A percentile compares a stretch with the other conserved stretches of the same genome.
Evolutionary conservation across 35 echinoderm and acorn worm genomes (phyloP).

Genomic region (Anneissia japonica): DNA sequence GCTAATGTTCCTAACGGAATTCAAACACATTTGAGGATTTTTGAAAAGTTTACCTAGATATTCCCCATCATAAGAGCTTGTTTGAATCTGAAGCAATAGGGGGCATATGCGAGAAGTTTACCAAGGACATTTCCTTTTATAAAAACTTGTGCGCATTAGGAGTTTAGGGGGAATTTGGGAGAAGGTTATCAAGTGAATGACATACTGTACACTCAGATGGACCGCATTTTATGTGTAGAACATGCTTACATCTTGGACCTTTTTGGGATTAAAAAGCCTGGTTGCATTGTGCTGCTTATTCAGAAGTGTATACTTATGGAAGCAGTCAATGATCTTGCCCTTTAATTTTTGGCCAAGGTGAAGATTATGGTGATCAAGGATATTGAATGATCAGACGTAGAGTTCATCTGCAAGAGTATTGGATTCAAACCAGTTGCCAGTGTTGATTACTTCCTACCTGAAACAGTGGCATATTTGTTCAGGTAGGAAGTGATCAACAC

Average conservation of each 20-base stretch:
- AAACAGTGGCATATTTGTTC: slow-evolving; percentile 61
- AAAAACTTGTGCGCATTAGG: too few species aligned
- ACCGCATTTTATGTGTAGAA: slow-evolving; percentile 71
- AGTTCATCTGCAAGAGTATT: slow-evolving; percentile 86
- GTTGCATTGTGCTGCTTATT: slow-evolving; percentile 84
- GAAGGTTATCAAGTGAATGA: too few species aligned
- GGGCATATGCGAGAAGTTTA: too few species aligned
- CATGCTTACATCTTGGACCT: slow-evolving; percentile 65
- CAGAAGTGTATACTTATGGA: slow-evolving; percentile 91
- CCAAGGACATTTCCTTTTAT: too few species aligned
- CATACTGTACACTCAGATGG: too few species aligned
- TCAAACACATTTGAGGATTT: too few species aligned
- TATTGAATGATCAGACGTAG: slow-evolving; percentile 73
- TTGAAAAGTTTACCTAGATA: too few species aligned
- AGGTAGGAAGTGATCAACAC: too few species aligned
- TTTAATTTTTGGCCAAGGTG: slow-evolving; percentile 83
- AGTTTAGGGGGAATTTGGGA: too few species aligned
- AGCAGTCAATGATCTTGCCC: slow-evolving; percentile 77
- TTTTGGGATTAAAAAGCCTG: slow-evolving; percentile 94
- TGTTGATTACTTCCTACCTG: slow-evolving; percentile 82
- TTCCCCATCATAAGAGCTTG: too few species aligned
- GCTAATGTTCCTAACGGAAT: too few species aligned
- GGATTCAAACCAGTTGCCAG: slow-evolving; percentile 85
- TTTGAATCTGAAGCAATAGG: too few species aligned
- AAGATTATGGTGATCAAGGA: slow-evolving; percentile 97